Conservation (phyloP, 2,888 invertebrate species). For the Drepana falcataria region DNA sequence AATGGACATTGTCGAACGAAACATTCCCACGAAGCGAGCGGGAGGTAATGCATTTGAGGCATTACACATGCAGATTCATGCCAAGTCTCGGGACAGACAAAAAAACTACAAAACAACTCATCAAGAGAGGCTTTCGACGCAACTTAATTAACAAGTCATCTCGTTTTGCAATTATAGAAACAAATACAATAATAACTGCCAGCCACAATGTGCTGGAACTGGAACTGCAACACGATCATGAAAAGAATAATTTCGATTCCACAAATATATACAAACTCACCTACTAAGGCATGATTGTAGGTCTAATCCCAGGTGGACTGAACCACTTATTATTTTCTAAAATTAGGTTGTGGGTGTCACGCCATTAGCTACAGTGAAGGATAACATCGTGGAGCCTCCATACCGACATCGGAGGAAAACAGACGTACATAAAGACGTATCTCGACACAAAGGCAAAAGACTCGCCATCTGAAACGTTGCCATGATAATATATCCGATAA, state of each 20-base stretch:
- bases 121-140: slow-evolving; percentile 57
- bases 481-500: too few species aligned
- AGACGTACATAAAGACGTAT: too few species aligned
- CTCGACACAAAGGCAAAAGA: too few species aligned
- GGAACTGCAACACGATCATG: background rate
- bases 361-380: too few species aligned
- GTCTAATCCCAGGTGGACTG: too few species aligned
- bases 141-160: slow-evolving; percentile 62
- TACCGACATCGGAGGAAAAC: too few species aligned
- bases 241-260: too few species aligned
- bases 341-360: too few species aligned
- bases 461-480: too few species aligned
- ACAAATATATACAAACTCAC: too few species aligned
- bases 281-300: background rate
- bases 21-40: slow-evolving; percentile 56
- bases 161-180: slow-evolving; percentile 68
- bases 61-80: slow-evolving; percentile 68
- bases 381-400: too few species aligned
- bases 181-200: slow-evolving; percentile 54
- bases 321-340: too few species aligned
- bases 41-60: slow-evolving; percentile 57
- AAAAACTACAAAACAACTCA: slow-evolving; percentile 64
- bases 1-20: slow-evolving; percentile 38
- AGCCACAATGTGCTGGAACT: slow-evolving; percentile 9
- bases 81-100: slow-evolving; percentile 46